Evolutionary conservation across 2,888 invertebrate genomes (phyloP), one percentile per base, ranked within the genome.

Genomic region (Entomobrya proxima): DNA sequence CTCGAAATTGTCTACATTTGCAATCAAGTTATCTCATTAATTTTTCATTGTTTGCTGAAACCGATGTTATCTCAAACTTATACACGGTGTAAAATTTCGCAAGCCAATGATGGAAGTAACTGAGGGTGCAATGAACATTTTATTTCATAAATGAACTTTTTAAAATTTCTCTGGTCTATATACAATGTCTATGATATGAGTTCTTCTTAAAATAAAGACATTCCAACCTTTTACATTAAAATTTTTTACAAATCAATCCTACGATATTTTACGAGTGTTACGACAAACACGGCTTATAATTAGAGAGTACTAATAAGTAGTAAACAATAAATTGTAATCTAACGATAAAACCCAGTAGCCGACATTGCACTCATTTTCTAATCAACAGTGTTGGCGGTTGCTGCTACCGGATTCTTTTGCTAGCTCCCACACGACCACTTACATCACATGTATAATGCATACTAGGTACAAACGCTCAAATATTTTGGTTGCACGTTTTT

Each of bases 301-400:
- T 75, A 82, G 61, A 13, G 6, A n/a, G n/a, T n/a, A 64, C 24
- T 32, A 47, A 74, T 61, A 75, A 55, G 72, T 21, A 72, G 74
- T 82, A 86, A 86, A 67, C n/a, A 44, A 85, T 82, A 79, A 67
- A 40, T 79, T 44, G 47, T 79, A 86, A 83, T 86, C 86, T 79
- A 86, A 86, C 81, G 78, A 82, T 86, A 78, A 86, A 86, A 72
- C 75, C 86, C 77, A 83, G 86, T 86, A 86, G 86, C 83, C 75
- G 86, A 83, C 86, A 78, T 75, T 74, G 64, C 75, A 61, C 61
- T 78, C 81, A 74, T 79, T 75, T 79, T 83, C 75, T 79, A 79
- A 79, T 79, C 86, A 86, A 79, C 83, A 77, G 77, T 61, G 78
- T 52, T 79, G 79, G 86, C n/a, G n/a, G n/a, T n/a, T n/a, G n/a